phyloP scores from a whole-genome alignment of 35 echinoderm and acorn worm genomes.

The Stichopus chloronotus region DNA sequence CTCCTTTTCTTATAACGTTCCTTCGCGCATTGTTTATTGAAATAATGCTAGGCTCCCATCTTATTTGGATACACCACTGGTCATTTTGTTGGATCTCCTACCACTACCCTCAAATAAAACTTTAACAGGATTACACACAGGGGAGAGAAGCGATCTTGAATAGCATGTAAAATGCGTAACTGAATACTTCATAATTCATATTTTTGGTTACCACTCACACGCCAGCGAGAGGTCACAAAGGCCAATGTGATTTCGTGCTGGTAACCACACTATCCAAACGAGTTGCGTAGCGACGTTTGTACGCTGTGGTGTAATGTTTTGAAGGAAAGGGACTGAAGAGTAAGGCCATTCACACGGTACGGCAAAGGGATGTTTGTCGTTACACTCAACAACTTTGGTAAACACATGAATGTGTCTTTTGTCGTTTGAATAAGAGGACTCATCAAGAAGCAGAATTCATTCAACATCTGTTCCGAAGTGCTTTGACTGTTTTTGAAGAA shows the following conservation, averaged over 20 bases:
- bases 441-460: not conserved
- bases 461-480: not conserved
- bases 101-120: no score
- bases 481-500: not conserved
- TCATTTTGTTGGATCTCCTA: no score
- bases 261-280: not conserved
- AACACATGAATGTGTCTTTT: not conserved
- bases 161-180: no score
- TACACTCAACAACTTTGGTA: not conserved
- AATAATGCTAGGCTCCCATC: not conserved
- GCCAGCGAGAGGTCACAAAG: no score
- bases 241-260: not conserved
- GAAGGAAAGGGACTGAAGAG: not conserved
- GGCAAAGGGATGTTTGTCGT: not conserved
- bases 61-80: no score
- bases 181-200: no score
- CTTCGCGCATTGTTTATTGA: not conserved
- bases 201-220: no score
- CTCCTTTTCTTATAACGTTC: not conserved
- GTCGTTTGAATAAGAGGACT: not conserved
- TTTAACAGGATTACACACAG: no score
- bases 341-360: no score
- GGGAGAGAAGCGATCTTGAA: no score
- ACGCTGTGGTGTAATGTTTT: not conserved
- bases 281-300: constrained; percentile 49